phyloP scores from a whole-genome alignment of 2,797 vertebrate genomes.

The Mareca penelope region DNA sequence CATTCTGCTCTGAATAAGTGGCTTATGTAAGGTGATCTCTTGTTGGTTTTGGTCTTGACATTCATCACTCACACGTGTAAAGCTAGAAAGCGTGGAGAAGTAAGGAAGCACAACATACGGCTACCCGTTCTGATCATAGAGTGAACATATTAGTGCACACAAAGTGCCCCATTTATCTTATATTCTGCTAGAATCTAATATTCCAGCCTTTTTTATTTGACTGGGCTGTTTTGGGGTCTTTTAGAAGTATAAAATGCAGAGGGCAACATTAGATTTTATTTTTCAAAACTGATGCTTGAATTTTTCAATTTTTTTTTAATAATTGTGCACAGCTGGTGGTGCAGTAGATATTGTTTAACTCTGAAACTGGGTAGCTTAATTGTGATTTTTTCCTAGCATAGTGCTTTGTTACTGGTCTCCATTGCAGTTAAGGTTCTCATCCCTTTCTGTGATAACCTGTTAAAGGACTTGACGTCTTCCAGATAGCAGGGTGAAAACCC shows the following conservation, averaged over 20 bases:
- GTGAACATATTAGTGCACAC: neutral
- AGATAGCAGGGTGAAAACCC: neutral
- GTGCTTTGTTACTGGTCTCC: neutral
- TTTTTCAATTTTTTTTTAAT: neutral
- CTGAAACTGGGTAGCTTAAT: neutral
- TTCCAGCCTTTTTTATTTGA: neutral
- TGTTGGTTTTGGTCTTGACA: neutral
- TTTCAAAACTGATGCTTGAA: neutral
- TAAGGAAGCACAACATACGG: neutral
- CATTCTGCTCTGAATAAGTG: neutral
- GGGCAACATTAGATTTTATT: neutral
- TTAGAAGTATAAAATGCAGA: fast-evolving
- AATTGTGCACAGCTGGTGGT: neutral
- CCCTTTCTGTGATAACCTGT: neutral
- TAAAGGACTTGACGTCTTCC: neutral
- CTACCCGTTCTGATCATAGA: neutral
- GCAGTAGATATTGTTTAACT: neutral
- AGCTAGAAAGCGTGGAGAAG: neutral
- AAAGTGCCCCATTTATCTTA: neutral
- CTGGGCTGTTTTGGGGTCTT: neutral
- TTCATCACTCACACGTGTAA: neutral
- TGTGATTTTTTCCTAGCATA: neutral
- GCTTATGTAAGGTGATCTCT: neutral
- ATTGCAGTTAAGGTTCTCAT: neutral
- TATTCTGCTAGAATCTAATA: neutral